Evolutionary conservation across 2,797 vertebrate genomes (phyloP).

Genomic region (Parotocinclus haroldoi): DNA sequence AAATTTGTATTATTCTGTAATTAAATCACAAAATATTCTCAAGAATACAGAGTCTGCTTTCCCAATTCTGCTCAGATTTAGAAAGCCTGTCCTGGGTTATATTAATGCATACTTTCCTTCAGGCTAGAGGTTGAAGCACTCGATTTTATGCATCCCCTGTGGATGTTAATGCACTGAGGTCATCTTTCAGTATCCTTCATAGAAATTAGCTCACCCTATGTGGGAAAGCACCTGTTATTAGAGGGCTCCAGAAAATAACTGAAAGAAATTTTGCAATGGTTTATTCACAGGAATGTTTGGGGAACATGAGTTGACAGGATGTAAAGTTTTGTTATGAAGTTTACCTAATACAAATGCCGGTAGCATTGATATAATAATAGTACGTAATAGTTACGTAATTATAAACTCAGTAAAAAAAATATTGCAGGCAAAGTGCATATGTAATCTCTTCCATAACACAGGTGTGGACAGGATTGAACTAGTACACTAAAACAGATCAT

Average conservation of each 20-base stretch:
- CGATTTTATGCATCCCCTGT: constrained; percentile 44
- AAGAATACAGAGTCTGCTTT: not conserved
- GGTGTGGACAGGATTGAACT: too few species aligned
- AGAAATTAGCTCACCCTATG: constrained; percentile 47
- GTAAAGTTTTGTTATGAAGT: constrained; percentile 8
- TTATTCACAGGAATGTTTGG: constrained; percentile 9
- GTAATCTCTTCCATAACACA: too few species aligned
- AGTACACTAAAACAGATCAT: too few species aligned
- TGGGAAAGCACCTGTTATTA: constrained; percentile 50
- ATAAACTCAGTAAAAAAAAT: too few species aligned
- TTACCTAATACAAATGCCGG: not conserved
- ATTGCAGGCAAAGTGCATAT: too few species aligned
- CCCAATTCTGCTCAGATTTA: not conserved
- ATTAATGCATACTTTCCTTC: constrained; percentile 29
- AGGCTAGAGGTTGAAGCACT: constrained; percentile 36
- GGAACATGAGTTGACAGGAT: not conserved
- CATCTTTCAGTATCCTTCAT: constrained; percentile 45
- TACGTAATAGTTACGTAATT: too few species aligned
- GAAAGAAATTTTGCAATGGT: constrained; percentile 31
- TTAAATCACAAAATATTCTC: not conserved
- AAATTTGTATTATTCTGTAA: too few species aligned
- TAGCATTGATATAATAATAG: too few species aligned
- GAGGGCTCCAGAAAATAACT: constrained; percentile 24
- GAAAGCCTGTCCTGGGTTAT: constrained; percentile 23
- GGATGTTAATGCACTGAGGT: constrained; percentile 48